Evolutionary conservation across 2,888 invertebrate species (phyloP).

Genomic region (Metallyticus violacea): DNA sequence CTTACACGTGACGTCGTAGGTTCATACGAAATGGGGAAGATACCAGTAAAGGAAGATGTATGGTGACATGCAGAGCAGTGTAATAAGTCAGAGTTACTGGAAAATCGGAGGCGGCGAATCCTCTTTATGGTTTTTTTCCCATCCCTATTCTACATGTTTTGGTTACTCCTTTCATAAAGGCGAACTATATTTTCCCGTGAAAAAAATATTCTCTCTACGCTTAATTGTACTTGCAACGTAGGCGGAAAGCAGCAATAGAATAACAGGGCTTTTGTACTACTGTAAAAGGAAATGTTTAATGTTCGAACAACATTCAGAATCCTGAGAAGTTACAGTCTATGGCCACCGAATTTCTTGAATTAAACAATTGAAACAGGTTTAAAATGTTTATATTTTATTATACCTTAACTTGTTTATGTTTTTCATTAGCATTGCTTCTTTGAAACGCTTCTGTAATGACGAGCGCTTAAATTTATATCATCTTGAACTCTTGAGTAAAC

Average conservation of each 20-base stretch:
- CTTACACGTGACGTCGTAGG: background rate
- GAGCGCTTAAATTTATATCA: too few relatives aligned
- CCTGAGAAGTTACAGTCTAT: background rate
- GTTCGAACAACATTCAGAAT: background rate
- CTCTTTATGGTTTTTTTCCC: background rate
- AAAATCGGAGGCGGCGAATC: background rate
- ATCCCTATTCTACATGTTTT: background rate
- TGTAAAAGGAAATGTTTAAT: background rate
- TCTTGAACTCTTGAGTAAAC: too few relatives aligned
- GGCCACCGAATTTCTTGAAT: background rate
- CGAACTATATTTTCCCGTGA: background rate
- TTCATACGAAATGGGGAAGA: background rate
- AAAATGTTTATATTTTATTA: too few relatives aligned
- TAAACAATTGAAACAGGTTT: background rate
- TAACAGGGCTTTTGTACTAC: background rate
- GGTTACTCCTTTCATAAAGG: background rate
- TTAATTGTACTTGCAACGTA: too few relatives aligned
- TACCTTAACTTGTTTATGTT: too few relatives aligned
- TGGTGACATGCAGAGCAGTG: constrained; percentile 5
- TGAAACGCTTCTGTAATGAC: too few relatives aligned
- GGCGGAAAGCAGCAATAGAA: background rate
- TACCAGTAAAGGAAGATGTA: background rate
- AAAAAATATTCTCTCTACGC: background rate
- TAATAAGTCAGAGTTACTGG: constrained; percentile 8
- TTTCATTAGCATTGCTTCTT: too few relatives aligned